Percentiles rank a stretch among this genome's conserved stretches.
These are phyloP conservation scores for Lophius americanus DNA, from an alignment of 2,797 vertebrate species.

Conservation along the genomic window DNA sequence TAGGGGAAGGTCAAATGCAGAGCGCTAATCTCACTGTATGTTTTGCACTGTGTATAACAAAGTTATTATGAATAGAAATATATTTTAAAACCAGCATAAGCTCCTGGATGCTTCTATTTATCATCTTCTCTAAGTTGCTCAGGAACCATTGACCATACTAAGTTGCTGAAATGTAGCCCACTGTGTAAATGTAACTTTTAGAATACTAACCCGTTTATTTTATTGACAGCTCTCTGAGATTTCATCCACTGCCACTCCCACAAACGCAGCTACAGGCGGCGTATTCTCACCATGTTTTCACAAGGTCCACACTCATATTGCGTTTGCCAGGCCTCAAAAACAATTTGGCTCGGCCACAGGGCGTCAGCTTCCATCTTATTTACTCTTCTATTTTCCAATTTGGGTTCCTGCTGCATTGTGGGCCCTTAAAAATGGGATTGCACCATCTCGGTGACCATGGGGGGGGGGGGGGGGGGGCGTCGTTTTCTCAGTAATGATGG, in stretches of 20 bases:
- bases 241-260: constrained; percentile 33
- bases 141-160: constrained; percentile 15
- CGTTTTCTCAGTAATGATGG: constrained; percentile 64
- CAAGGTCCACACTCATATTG: constrained; percentile 60
- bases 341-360: constrained; percentile 64
- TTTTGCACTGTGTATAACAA: too few relatives aligned
- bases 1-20: too few relatives aligned
- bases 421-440: constrained; percentile 69
- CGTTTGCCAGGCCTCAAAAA: constrained; percentile 69
- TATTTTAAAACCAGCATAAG: constrained; percentile 17
- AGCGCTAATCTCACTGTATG: too few relatives aligned
- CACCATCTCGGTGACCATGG: constrained; percentile 53
- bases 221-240: constrained; percentile 56
- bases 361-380: constrained; percentile 64
- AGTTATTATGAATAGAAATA: constrained; percentile 1
- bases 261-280: constrained; percentile 45
- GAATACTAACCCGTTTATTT: constrained; percentile 52
- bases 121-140: constrained; percentile 13
- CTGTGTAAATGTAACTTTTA: constrained; percentile 46
- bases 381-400: constrained; percentile 66
- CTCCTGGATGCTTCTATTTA: constrained; percentile 22
- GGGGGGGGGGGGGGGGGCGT: constrained; percentile 57
- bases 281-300: constrained; percentile 67
- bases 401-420: constrained; percentile 57
- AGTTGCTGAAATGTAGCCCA: constrained; percentile 13